phyloP scores from a whole-genome alignment of 1,140 invertebrate species.

The Drosophila ogumai region DNA sequence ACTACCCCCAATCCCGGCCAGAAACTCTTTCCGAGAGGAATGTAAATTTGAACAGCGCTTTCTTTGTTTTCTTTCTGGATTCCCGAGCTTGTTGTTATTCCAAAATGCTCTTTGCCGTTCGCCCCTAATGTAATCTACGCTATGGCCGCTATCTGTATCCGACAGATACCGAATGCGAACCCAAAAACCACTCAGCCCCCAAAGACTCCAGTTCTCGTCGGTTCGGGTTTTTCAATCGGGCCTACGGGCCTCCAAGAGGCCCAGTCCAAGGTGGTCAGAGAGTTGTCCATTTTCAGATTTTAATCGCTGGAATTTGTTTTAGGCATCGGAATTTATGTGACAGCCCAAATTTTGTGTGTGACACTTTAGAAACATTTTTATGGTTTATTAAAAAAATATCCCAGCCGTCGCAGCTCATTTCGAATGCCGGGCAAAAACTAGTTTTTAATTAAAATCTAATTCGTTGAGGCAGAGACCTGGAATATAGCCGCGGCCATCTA shows the following conservation, averaged over 20 bases:
- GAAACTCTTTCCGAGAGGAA: constrained; percentile 57
- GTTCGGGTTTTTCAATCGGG: constrained; percentile 23
- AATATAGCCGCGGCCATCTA: background rate
- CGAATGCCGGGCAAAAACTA: constrained; percentile 57
- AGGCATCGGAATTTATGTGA: constrained; percentile 68
- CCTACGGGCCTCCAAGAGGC: constrained; percentile 7
- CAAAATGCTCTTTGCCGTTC: constrained; percentile 33
- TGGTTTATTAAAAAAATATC: constrained; percentile 61
- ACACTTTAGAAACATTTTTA: constrained; percentile 76
- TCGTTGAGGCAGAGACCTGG: constrained; percentile 9
- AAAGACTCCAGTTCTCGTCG: constrained; percentile 14
- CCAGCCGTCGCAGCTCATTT: constrained; percentile 34
- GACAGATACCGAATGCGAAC: constrained; percentile 34
- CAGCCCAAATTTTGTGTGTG: constrained; percentile 69
- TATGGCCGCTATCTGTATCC: constrained; percentile 45
- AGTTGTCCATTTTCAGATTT: constrained; percentile 57
- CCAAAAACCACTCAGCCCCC: constrained; percentile 43
- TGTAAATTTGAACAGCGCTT: constrained; percentile 69
- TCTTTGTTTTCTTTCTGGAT: constrained; percentile 50
- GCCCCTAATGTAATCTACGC: constrained; percentile 44
- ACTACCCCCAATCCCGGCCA: constrained; percentile 28
- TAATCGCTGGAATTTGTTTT: constrained; percentile 68
- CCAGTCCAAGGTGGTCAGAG: constrained; percentile 47
- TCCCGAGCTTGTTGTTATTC: constrained; percentile 27
- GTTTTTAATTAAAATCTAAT: constrained; percentile 57